Evolutionary conservation across 2,888 invertebrate species (phyloP), one percentile per base, ranked within the genome.

Genomic region (Unio pictorum): DNA sequence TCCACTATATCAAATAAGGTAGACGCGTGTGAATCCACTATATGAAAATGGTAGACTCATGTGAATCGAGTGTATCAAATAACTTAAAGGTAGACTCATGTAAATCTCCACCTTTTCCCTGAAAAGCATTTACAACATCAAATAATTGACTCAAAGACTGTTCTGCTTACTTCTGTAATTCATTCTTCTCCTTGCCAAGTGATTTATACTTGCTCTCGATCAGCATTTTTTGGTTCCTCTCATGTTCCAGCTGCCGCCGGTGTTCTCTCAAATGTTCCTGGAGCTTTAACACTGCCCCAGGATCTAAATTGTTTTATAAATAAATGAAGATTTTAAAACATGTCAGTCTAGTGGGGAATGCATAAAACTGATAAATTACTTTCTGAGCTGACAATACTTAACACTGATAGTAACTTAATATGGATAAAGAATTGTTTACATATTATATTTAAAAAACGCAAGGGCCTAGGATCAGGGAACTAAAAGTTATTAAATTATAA

Each of bases 171-270:
- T 81, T 83, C 55, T 79, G 74, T 34, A 87, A 67, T 59, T 88
- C 86, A 60, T 74, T 72, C 70, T 80, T 84, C 68, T 88, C 88
- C 65, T 86, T 87, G 64, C 77, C 76, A 56, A 83, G 61, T 18
- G 83, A 72, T 60, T 83, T 83, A 54, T 85, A 78, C 70, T 86
- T 86, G 75, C 81, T 87, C 30, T 89, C 88, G n/a, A 86, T 73
- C 17, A 84, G 74, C 57, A 81, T 75, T 67, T 81, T 76, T 45
- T 84, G 80, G 61, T 82, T 82, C 17, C 77, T 77, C 72, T 88
- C 87, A 56, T 81, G 81, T 66, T 86, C 86, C 59, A 87, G 69
- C 66, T 81, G 81, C 20, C 79, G 74, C 60, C 81, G 78, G 57
- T 79, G 81, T 59, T 86, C 86, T 58, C 84, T 75, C 62, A 85